Conservation (phyloP, 2,888 invertebrate species). For the Metellina segmentata region DNA sequence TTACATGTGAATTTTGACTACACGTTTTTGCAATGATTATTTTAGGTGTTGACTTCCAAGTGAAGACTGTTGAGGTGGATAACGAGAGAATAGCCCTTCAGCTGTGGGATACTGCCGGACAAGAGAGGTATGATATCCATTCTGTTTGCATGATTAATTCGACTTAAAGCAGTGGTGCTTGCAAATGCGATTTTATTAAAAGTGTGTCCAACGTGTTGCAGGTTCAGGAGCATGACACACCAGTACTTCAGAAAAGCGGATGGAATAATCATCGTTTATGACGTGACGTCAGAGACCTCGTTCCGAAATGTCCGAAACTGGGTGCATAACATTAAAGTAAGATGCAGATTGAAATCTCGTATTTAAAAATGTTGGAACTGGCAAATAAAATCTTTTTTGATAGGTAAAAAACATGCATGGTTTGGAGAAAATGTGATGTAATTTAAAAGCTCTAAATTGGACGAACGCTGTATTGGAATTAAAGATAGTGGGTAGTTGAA, state of each 20-base stretch:
- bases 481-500: too few relatives aligned
- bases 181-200: neutral
- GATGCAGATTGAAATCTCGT: neutral
- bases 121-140: constrained; percentile 81
- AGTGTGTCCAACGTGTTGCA: constrained; percentile 74
- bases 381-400: neutral
- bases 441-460: too few relatives aligned
- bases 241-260: constrained; percentile 84
- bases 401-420: neutral
- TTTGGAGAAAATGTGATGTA: too few relatives aligned
- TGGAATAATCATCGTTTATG: constrained; percentile 83
- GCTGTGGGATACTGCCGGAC: constrained; percentile 84
- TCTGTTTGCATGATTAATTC: neutral
- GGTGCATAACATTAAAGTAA: constrained; percentile 81
- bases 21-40: too few relatives aligned
- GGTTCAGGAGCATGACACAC: constrained; percentile 83
- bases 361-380: neutral
- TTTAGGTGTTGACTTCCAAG: constrained; percentile 83
- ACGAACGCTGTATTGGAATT: too few relatives aligned
- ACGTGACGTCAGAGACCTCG: constrained; percentile 83
- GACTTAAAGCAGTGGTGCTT: neutral
- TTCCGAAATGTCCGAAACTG: constrained; percentile 83
- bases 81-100: constrained; percentile 81
- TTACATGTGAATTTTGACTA: too few relatives aligned
- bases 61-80: constrained; percentile 81